Base-by-base conservation (phyloP, 2,888 invertebrate genomes). In the Mythimna albipuncta region DNA sequence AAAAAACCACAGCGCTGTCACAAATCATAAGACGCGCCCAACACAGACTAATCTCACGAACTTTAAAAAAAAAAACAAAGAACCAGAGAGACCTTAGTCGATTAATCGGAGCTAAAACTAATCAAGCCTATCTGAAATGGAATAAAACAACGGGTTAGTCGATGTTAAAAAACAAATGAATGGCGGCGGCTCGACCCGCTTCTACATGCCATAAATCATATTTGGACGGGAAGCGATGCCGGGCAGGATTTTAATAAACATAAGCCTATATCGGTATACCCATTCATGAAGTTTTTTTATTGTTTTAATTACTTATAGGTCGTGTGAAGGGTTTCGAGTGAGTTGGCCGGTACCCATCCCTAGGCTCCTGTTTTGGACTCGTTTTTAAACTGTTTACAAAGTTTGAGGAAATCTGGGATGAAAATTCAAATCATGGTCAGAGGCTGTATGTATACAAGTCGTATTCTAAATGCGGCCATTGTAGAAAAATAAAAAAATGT, bases 191-290 rank as follows among this genome's bases (percentile, higher is more conserved):
- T 44, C 81, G 86, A 88, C 87, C 77, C 87, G 90, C 93, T 92
- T 89, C 93, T 89, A 87, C 86, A 85, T 86, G 84, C 89, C 93
- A 95, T 96, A 96, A 96, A 96, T 96, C 95, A 96, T 92, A 85
- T 76, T 79, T 75, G 85, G 91, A 88, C 91, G 89, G 93, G 89
- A 93, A 92, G 90, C 90, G 91, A 91, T 90, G 90, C 89, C 85
- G 88, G 84, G 85, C 87, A 90, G 93, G 94, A 92, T 94, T 95
- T 95, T 96, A 96, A 96, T 96, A 96, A 94, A 95, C 95, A 94
- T 93, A 93, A 93, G 93, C 89, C 87, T 84, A 89, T 89, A 93
- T 92, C 93, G 90, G 89, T 86, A 91, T 92, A 93, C 92, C 92
- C 95, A 95, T 95, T 96, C 95, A 95, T 94, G 92, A 90, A 89